Evolutionary conservation across 1,140 invertebrate species (phyloP).

Genomic region (Ceratosolen solmsi): DNA sequence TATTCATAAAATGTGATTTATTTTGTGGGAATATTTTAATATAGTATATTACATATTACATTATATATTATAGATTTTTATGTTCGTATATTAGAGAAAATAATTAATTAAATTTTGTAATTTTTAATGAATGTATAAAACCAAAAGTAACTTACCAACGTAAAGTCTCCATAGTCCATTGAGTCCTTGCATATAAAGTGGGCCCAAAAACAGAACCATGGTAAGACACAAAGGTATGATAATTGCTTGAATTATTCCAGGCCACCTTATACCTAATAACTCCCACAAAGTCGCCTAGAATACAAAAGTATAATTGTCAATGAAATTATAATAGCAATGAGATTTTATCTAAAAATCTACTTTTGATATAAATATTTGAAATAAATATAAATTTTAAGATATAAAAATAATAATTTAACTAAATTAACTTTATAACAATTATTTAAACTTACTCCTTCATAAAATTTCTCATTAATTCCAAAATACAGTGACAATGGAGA

Average conservation of each 20-base stretch:
- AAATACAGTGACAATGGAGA: slow-evolving; percentile 85
- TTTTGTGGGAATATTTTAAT: too few species aligned
- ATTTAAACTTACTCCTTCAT: slow-evolving; percentile 73
- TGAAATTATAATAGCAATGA: background rate
- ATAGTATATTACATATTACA: too few species aligned
- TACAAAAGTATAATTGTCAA: slow-evolving; percentile 15
- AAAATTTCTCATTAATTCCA: slow-evolving; percentile 77
- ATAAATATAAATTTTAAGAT: slow-evolving; percentile 28
- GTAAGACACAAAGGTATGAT: slow-evolving; percentile 87
- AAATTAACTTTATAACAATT: too few species aligned
- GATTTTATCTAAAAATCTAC: background rate
- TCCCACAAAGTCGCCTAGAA: slow-evolving; percentile 78
- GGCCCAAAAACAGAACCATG: slow-evolving; percentile 88
- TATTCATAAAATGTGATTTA: too few species aligned
- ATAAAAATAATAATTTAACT: slow-evolving; percentile 16
- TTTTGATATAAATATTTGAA: background rate
- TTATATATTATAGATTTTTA: too few species aligned
- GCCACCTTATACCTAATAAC: slow-evolving; percentile 83
- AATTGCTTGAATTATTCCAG: slow-evolving; percentile 83
- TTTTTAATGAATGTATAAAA: slow-evolving; percentile 9
- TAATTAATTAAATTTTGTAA: slow-evolving; percentile 38
- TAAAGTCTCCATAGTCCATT: slow-evolving; percentile 82
- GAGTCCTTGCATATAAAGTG: slow-evolving; percentile 81
- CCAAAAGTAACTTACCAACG: slow-evolving; percentile 74
- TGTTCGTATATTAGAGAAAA: too few species aligned